Evolutionary conservation across 92 coral and sea anemone genomes (phyloP), one percentile per base, ranked within the genome.

Genomic region (Paragorgia papillata): DNA sequence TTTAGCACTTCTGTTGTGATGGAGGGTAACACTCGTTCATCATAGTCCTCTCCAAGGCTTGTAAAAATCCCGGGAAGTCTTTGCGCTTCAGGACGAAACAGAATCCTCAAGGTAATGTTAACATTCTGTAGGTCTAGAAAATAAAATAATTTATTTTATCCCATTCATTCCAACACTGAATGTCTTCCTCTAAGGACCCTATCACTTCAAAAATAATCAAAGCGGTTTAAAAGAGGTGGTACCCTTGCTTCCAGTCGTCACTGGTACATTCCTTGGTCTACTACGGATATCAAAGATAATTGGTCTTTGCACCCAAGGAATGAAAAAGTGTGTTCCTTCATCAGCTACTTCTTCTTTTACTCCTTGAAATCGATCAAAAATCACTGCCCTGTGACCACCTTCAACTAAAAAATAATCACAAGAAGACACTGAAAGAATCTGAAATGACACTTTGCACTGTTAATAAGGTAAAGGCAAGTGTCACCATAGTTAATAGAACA

Each of bases 201-300:
- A n/a, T n/a, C n/a, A n/a, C n/a, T n/a, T n/a, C 43, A 37, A 37
- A 37, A 4, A 37, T 37, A 10, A 37, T 37, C 43, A 37, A 37
- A 37, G n/a, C 10, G 43, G 43, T 20, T 32, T 14, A 66, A 40
- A 66, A 14, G 55, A 66, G 3, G 24, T 37, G 18, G 53, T 58
- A 95, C 99, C 99, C 91, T 95, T 95, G 80, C 99, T 95, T 74
- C 99, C 99, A 54, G 99, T 95, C 22, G 88, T 86, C 9, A 95
- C 99, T 37, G 99, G 95, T 2, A 95, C 89, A 83, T 95, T 95
- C 70, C 99, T 89, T 77, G 99, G 99, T 83, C 87, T 83, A 74
- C 97, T 95, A 18, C 99, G 91, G 61, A 95, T 85, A 82, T 95
- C 99, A 87, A 95, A 95, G 40, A 95, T 95, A 55, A 95, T 89